Base-by-base conservation (phyloP, 2,797 vertebrate genomes). In the Lindbergichthys nudifrons region DNA sequence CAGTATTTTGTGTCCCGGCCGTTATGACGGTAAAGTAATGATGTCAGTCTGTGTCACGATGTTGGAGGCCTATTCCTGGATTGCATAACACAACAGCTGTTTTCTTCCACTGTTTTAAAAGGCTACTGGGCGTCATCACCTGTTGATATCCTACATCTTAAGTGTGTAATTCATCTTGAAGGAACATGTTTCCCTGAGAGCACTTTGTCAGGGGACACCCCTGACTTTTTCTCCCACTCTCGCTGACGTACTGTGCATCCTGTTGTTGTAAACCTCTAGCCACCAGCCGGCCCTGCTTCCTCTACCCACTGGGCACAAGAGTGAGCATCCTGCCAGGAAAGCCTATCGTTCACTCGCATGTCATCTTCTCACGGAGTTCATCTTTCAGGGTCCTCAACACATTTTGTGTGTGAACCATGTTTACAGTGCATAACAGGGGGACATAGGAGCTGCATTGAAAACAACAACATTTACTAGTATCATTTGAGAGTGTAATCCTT, bases 311-410 rank as follows among this genome's bases (percentile, higher is more conserved):
- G 85, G 89, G 90, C 82, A 90, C 73, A 82, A 81, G 75, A 89
- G 85, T 79, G 56, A 82, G 86, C 86, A 92, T 95, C 94, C 94
- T 95, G 93, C 50, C 84, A 92, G 93, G 92, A 95, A 93, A 75
- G 77, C 73, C 70, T 81, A 77, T 88, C 88, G 82, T 77, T 87
- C 72, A 79, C 57, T 79, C 71, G 23, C 71, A 83, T 73, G 54
- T 80, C 65, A 80, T 84, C 80, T 81, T 87, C 83, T 85, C 64
- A 85, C 83, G 79, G 52, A 53, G 82, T 70, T 77, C 21, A 41
- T 51, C 68, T 73, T 36, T 50, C 21, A 30, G 36, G 63, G 16
- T 64, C 36, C 51, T 57, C 32, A 36, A 36, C 6, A 9, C 32
- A 36, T 36, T 6, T 36, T 36, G 70, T 75, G 42, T 70, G 47